These are phyloP conservation scores for Clarias platycephalus DNA, from an alignment of 2,797 vertebrate genomes.

Conservation along the genomic window DNA sequence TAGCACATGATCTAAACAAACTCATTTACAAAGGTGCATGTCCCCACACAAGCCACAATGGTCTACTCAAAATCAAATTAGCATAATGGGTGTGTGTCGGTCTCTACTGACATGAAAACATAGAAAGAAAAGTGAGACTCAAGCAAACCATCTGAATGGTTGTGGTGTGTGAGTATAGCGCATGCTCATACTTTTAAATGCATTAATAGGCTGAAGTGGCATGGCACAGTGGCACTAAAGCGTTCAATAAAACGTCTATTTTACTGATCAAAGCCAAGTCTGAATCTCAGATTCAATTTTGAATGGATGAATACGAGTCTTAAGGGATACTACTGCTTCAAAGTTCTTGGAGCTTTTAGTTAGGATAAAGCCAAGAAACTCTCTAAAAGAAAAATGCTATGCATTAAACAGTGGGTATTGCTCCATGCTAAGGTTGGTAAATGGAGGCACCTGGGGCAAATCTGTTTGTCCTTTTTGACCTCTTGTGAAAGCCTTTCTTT, in stretches of 20 bases:
- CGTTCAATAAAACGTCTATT: slow-evolving; percentile 32
- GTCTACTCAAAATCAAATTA: slow-evolving; percentile 38
- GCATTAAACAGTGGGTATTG: neutral
- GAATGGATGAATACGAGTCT: neutral
- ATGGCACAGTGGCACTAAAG: neutral
- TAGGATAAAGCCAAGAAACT: neutral
- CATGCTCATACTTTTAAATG: slow-evolving; percentile 4
- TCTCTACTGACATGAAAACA: slow-evolving; percentile 30
- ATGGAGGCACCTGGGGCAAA: neutral
- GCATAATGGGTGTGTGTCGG: slow-evolving; percentile 6
- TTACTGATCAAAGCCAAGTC: slow-evolving; percentile 21
- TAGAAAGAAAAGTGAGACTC: slow-evolving; percentile 16
- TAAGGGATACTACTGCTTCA: slow-evolving; percentile 1
- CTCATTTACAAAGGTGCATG: neutral
- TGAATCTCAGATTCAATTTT: neutral
- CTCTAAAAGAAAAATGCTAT: neutral
- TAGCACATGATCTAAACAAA: neutral
- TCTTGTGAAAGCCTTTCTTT: neutral
- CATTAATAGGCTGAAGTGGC: slow-evolving; percentile 26
- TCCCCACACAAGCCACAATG: neutral
- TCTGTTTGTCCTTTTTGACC: neutral
- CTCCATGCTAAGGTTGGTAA: neutral
- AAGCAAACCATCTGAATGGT: neutral
- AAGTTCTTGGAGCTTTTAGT: neutral
- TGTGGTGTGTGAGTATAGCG: neutral